A percentile compares a stretch with the other conserved stretches of the same genome.
Conservation (phyloP, 2,888 invertebrate species). For the Perizoma flavofasciatum region DNA sequence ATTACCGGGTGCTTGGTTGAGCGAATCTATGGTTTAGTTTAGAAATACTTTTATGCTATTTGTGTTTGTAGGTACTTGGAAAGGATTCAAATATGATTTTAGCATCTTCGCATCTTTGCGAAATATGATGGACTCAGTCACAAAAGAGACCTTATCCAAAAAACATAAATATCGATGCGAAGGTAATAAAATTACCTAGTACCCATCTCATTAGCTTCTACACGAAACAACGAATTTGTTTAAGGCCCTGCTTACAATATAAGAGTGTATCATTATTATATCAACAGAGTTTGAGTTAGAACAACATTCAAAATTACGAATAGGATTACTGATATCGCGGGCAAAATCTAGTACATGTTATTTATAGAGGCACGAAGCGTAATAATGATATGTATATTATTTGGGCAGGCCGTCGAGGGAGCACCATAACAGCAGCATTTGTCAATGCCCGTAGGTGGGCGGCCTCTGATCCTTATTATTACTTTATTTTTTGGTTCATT, state of each 20-base stretch:
- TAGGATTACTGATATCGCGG: conserved; percentile 18
- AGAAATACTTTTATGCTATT: neutral
- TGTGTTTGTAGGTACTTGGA: neutral
- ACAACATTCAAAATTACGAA: conserved; percentile 15
- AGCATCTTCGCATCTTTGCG: too few relatives aligned
- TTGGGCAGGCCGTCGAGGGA: conserved; percentile 65
- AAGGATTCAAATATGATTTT: too few relatives aligned
- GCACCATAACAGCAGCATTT: conserved; percentile 65
- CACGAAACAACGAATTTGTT: conserved; percentile 9
- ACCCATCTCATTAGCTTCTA: neutral
- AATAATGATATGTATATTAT: conserved; percentile 81
- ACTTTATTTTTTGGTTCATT: conserved; percentile 70
- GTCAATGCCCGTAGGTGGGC: conserved; percentile 77
- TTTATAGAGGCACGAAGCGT: conserved; percentile 71
- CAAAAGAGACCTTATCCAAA: too few relatives aligned
- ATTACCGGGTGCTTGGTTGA: conserved; percentile 60
- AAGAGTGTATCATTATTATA: conserved; percentile 19
- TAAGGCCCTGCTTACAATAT: conserved; percentile 16
- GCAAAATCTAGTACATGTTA: conserved; percentile 41
- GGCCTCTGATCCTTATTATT: conserved; percentile 66
- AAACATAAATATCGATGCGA: too few relatives aligned
- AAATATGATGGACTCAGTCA: too few relatives aligned
- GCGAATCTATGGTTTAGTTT: conserved; percentile 48
- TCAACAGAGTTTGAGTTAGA: conserved; percentile 8
- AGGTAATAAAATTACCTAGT: too few relatives aligned